phyloP scores from a whole-genome alignment of 2,797 vertebrate genomes.

The Perodicticus potto region DNA sequence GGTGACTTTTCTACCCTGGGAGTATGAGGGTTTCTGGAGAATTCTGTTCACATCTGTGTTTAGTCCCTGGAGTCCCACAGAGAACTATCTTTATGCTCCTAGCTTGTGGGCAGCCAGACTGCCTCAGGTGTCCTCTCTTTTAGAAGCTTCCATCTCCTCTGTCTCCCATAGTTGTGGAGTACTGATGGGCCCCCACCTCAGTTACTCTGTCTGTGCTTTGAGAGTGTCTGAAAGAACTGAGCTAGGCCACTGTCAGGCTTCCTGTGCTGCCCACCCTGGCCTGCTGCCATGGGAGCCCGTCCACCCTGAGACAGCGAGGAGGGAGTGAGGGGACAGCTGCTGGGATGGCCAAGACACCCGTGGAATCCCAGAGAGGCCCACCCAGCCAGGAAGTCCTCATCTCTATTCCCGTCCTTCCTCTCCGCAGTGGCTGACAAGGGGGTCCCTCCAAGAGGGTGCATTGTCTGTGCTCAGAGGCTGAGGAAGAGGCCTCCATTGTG shows the following conservation, averaged over 20 bases:
- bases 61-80: background rate
- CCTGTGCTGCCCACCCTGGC: background rate
- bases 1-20: background rate
- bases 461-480: accelerated
- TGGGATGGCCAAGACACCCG: background rate
- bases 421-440: background rate
- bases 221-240: background rate
- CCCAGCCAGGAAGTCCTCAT: background rate
- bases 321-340: background rate
- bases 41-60: background rate
- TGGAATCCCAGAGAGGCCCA: background rate
- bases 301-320: background rate
- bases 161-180: accelerated
- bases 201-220: background rate
- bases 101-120: background rate
- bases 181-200: accelerated
- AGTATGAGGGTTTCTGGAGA: background rate
- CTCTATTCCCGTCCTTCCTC: background rate
- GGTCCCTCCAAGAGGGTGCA: background rate
- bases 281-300: background rate
- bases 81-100: background rate
- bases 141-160: background rate
- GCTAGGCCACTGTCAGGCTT: background rate
- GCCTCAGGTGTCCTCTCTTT: background rate
- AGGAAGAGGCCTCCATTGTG: accelerated